phyloP scores from a whole-genome alignment of 2,888 invertebrate species.

The Frankliniella intonsa region DNA sequence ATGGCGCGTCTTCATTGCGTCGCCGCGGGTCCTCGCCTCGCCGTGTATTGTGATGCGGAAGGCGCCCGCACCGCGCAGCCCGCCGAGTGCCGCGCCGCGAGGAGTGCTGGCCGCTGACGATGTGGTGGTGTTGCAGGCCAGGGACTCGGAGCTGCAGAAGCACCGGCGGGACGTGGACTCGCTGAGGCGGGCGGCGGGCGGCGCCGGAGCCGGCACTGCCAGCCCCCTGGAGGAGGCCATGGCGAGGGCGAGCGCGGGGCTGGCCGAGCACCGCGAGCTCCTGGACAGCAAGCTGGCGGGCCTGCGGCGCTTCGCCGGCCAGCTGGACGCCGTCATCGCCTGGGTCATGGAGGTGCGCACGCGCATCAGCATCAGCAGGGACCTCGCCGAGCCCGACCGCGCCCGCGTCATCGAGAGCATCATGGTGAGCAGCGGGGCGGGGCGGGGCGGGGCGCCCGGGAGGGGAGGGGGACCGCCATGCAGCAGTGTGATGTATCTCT shows the following conservation, averaged over 20 bases:
- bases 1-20: background rate
- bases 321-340: constrained; percentile 53
- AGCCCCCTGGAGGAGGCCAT: constrained; percentile 33
- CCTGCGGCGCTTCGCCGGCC: constrained; percentile 53
- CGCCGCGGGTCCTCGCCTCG: background rate
- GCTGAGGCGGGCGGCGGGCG: constrained; percentile 13
- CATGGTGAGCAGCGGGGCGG: constrained; percentile 46
- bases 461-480: too few species aligned
- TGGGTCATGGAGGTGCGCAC: constrained; percentile 54
- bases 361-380: constrained; percentile 48
- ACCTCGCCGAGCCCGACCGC: constrained; percentile 47
- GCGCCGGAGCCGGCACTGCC: constrained; percentile 25
- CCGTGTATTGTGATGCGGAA: background rate
- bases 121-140: background rate
- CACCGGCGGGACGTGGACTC: background rate
- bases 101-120: background rate
- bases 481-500: too few species aligned
- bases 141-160: constrained; percentile 14
- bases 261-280: constrained; percentile 54
- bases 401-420: constrained; percentile 48
- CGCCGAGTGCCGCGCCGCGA: constrained; percentile 30
- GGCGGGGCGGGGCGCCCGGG: too few species aligned
- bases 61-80: background rate
- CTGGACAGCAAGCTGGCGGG: constrained; percentile 55
- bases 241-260: constrained; percentile 48